Base-by-base conservation (phyloP, 2,888 invertebrate species). In the Dione juno region DNA sequence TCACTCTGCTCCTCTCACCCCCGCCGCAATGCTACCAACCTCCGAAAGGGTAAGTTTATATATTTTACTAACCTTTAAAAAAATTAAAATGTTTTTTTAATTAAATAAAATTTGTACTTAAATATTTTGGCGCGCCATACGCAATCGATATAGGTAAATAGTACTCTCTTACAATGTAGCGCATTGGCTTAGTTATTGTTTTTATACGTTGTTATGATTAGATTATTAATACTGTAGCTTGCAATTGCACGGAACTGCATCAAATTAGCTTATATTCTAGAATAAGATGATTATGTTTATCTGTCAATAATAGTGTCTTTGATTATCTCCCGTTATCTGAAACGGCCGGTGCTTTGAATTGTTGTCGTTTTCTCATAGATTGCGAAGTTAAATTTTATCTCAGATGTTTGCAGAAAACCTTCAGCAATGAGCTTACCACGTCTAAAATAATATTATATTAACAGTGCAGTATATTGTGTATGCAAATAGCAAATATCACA, bases 1-100 rank as follows among this genome's bases (percentile, higher is more conserved):
- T 72, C 72, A 75, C 77, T 76, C 65, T 70, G 65, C 75, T 74
- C 61, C 76, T 72, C 69, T 70, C 72, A 21, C 73, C 77, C 54
- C 72, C 71, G 16, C 61, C 74, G 74, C 35, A 65, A 75, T 16
- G 53, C 67, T 61, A 41, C 77, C 75, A 48, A 76, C 64, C 54
- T 67, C 52, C 35, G 16, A 54, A 75, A 69, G 71, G 72, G 75
- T 80, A 78, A 75, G 63, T 78, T 75, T 14, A 37, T 59, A 3
- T 7, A 43, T 19, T 69, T 52, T 48, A 41, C 50, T 8, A 59
- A 13, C 48, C n/a, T n/a, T 21, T 40, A 16, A 61, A 50, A 40
- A 21, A 45, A 66, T 59, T 41, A 13, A 16, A 59, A 59, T 13
- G 41, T 10, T 1, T 54, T 37, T 43, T 59, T 16, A 11, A 1